Conservation (phyloP, 2,888 invertebrate genomes). For the Erpobdella octoculata region DNA sequence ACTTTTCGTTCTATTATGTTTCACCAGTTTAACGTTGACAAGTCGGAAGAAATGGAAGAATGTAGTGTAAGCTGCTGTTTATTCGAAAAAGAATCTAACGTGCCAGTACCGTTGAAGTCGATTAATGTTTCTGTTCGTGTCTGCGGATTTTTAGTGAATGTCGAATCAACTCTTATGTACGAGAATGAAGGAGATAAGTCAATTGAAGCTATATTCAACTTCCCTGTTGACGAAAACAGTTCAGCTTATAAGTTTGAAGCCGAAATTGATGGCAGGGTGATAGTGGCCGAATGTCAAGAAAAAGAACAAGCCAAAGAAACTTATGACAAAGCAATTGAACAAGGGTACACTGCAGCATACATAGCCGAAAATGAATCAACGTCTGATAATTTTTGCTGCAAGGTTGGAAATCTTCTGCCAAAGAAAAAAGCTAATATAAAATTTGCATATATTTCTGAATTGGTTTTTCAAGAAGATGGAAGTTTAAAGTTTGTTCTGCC, state of each 20-base stretch:
- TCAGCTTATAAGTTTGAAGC: constrained; percentile 43
- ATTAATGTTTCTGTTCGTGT: constrained; percentile 35
- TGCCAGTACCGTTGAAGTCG: constrained; percentile 38
- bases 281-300: constrained; percentile 43
- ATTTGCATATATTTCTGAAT: constrained; percentile 40
- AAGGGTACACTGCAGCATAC: constrained; percentile 40
- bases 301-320: constrained; percentile 41
- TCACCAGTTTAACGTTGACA: no score
- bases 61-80: not conserved
- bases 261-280: constrained; percentile 39
- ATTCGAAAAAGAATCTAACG: constrained; percentile 1
- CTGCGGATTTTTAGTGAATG: constrained; percentile 36
- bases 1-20: no score
- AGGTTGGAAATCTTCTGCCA: constrained; percentile 41
- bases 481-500: constrained; percentile 19
- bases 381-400: constrained; percentile 40
- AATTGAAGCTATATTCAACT: constrained; percentile 41
- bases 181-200: constrained; percentile 38
- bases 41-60: not conserved
- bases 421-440: constrained; percentile 36
- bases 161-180: constrained; percentile 38
- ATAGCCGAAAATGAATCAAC: constrained; percentile 38
- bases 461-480: constrained; percentile 37
- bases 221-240: constrained; percentile 42
- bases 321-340: constrained; percentile 39